A percentile compares a stretch with the other conserved stretches of the same genome.
Conservation (phyloP, 2,113 vertebrate genomes). For the Asarcornis scutulata region DNA sequence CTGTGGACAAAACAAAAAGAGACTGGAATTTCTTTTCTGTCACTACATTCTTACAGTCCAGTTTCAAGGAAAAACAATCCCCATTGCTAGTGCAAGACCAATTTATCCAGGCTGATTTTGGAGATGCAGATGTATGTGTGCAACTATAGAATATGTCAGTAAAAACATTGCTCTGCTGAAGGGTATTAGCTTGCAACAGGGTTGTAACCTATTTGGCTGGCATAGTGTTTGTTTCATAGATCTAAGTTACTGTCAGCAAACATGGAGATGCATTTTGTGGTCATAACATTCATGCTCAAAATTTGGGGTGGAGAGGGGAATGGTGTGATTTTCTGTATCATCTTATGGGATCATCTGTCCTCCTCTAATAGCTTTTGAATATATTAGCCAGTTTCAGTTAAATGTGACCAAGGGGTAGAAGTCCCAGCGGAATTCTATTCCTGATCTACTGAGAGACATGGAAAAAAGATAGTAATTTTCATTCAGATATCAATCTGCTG, state of each 20-base stretch:
- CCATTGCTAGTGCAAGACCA: background rate
- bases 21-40: background rate
- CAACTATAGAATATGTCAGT: background rate
- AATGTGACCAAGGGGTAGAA: background rate
- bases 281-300: background rate
- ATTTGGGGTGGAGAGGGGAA: background rate
- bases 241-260: background rate
- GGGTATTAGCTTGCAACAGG: background rate
- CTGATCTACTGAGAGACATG: background rate
- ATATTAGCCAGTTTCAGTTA: background rate
- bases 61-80: background rate
- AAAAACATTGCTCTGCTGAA: background rate
- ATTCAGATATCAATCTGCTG: background rate
- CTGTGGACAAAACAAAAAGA: background rate
- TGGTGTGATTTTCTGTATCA: background rate
- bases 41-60: background rate
- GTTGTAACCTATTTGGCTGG: background rate
- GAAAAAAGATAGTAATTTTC: background rate
- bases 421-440: background rate
- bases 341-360: fast-evolving
- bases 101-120: background rate
- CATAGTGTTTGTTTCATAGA: background rate
- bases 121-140: background rate
- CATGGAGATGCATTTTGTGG: background rate
- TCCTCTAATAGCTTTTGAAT: background rate